Conservation (phyloP, 2,113 vertebrate genomes). For the Tylochromis polylepis region DNA sequence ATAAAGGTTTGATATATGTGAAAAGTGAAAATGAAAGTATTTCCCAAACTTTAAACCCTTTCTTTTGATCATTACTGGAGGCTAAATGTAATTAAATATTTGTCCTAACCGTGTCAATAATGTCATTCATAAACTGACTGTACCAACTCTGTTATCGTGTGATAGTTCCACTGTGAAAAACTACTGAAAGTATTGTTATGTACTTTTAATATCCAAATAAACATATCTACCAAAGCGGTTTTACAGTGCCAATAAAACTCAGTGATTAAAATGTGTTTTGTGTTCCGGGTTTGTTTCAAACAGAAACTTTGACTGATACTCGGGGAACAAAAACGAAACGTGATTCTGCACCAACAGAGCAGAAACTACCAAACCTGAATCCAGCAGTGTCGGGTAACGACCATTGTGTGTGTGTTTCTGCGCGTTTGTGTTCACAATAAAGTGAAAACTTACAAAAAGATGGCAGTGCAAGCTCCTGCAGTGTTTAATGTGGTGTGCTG, state of each 20-base stretch:
- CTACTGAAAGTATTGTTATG: background rate
- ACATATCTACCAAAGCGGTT: constrained; percentile 2
- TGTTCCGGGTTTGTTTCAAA: background rate
- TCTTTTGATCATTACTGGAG: background rate
- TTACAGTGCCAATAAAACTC: background rate
- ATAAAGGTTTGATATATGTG: background rate
- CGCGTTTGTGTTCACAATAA: background rate
- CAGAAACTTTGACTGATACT: constrained; percentile 38
- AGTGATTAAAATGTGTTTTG: background rate
- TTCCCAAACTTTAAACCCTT: background rate
- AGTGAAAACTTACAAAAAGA: background rate
- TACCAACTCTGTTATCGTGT: background rate
- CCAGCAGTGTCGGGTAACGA: constrained; percentile 20
- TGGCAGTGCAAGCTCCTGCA: background rate
- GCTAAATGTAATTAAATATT: background rate
- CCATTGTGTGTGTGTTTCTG: background rate
- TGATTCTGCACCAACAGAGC: background rate
- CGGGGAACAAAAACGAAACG: background rate
- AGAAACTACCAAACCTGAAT: constrained; percentile 13
- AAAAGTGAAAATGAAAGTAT: background rate
- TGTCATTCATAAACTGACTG: background rate
- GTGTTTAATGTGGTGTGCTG: background rate
- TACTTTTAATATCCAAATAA: background rate
- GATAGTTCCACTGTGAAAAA: background rate
- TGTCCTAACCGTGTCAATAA: background rate